These are phyloP conservation scores for Tetramorium bicarinatum DNA, from an alignment of 2,888 invertebrate species.

Conservation along the genomic window DNA sequence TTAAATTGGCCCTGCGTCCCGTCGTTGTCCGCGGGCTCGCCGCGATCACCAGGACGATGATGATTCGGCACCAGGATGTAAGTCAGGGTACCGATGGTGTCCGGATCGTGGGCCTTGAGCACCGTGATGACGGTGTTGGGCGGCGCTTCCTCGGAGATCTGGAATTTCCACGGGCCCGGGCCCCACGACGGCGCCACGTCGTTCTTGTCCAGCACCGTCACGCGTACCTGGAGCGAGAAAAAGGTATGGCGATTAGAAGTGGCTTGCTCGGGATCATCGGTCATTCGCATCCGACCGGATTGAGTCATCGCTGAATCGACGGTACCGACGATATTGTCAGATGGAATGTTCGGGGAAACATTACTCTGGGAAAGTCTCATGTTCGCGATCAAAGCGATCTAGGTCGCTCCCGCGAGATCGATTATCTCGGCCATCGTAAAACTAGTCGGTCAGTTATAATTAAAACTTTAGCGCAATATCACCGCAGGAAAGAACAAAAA, in stretches of 20 bases:
- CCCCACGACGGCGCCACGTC: slow-evolving; percentile 97
- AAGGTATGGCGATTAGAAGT: slow-evolving; percentile 38
- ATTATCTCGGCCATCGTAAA: slow-evolving; percentile 13
- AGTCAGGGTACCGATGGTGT: slow-evolving; percentile 92
- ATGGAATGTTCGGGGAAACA: slow-evolving; percentile 28
- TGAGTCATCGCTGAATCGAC: slow-evolving; percentile 42
- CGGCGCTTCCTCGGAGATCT: slow-evolving; percentile 94
- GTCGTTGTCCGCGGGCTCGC: slow-evolving; percentile 72
- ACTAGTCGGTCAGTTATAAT: background rate
- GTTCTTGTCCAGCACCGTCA: slow-evolving; percentile 95
- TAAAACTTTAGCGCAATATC: background rate
- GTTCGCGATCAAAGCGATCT: background rate
- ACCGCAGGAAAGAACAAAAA: background rate
- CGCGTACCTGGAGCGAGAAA: slow-evolving; percentile 91
- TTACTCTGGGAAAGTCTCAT: slow-evolving; percentile 33
- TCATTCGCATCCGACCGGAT: slow-evolving; percentile 30
- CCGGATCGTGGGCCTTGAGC: slow-evolving; percentile 94
- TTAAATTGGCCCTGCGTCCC: slow-evolving; percentile 89
- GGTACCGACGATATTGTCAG: slow-evolving; percentile 23
- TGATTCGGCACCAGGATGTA: slow-evolving; percentile 70
- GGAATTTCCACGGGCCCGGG: slow-evolving; percentile 91
- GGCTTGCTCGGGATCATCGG: slow-evolving; percentile 24
- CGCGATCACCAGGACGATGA: slow-evolving; percentile 36
- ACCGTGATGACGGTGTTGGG: slow-evolving; percentile 93
- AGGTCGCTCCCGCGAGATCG: background rate